Conservation (phyloP, 2,113 vertebrate species). For the Stegastes partitus region DNA sequence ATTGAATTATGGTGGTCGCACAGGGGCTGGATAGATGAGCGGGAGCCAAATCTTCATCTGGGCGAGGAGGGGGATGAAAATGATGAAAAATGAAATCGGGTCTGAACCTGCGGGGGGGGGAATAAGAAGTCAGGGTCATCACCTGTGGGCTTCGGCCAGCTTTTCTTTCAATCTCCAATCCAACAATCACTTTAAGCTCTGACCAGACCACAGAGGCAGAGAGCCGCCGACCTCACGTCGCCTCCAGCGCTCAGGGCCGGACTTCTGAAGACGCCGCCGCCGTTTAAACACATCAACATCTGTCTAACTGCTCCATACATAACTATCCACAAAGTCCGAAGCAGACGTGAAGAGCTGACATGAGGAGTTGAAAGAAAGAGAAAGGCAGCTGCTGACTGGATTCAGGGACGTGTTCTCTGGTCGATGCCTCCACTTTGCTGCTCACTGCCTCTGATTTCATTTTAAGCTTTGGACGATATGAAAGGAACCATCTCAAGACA, state of each 20-base stretch:
- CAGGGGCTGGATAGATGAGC: constrained; percentile 61
- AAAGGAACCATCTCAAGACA: too few species aligned
- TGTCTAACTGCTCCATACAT: not conserved
- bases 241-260: too few species aligned
- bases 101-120: constrained; percentile 30
- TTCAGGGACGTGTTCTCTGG: too few species aligned
- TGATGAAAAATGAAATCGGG: constrained; percentile 73
- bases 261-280: not conserved
- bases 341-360: too few species aligned
- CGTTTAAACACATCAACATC: not conserved
- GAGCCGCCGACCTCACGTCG: not conserved
- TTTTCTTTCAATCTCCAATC: constrained; percentile 63
- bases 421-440: too few species aligned
- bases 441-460: too few species aligned
- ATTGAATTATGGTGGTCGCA: constrained; percentile 70
- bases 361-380: too few species aligned
- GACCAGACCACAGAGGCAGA: not conserved
- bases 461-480: too few species aligned
- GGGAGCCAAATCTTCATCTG: constrained; percentile 73
- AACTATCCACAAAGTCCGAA: not conserved
- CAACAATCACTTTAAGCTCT: constrained; percentile 61
- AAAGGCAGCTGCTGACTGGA: too few species aligned
- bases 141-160: constrained; percentile 41
- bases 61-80: constrained; percentile 40
- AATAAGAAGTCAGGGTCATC: constrained; percentile 71